Base-by-base conservation (phyloP, 2,888 invertebrate genomes). In the Apotomis betuletana region DNA sequence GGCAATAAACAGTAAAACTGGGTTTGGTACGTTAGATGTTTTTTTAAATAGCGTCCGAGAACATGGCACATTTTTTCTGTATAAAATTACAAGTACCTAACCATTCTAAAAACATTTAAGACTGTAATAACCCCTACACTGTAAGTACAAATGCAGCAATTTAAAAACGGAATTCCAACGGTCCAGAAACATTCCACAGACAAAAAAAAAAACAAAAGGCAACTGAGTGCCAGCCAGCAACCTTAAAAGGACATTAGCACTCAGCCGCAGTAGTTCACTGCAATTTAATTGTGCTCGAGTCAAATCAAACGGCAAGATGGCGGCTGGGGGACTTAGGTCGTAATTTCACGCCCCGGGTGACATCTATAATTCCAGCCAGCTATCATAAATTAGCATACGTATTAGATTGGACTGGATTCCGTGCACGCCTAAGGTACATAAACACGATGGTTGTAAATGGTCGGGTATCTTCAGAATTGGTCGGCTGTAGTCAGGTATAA, bases 331-430 rank as follows among this genome's bases (percentile, higher is more conserved):
- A 74, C 64, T 74, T 78, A 82, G 85, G 84, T 82, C 85, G 88
- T 88, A 89, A 91, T 89, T 89, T 87, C 85, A 86, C 87, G 85
- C 88, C 84, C 83, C 77, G 83, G 82, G 90, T 87, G 90, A 91
- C 91, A 90, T 92, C 91, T 90, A 92, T 91, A 91, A 92, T 91
- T 91, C 90, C 87, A 78, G 81, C 78, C 85, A 85, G 89, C 89
- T 85, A 88, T 88, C 90, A 87, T 90, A 90, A 91, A 92, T 93
- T 92, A 90, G 91, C 92, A 92, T 92, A 91, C 87, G 91, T 91
- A 92, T 92, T 92, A 90, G 89, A 90, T 88, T 88, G 81, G 79
- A 82, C 86, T 84, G 82, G 85, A 90, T 90, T 91, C 87, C 79
- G 82, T 84, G 84, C 87, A 87, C 85, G 88, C 85, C 80, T 83